A percentile compares a stretch with the other conserved stretches of the same genome.
phyloP scores from a whole-genome alignment of 2,888 invertebrate species.

The Stenoptilia bipunctidactyla region DNA sequence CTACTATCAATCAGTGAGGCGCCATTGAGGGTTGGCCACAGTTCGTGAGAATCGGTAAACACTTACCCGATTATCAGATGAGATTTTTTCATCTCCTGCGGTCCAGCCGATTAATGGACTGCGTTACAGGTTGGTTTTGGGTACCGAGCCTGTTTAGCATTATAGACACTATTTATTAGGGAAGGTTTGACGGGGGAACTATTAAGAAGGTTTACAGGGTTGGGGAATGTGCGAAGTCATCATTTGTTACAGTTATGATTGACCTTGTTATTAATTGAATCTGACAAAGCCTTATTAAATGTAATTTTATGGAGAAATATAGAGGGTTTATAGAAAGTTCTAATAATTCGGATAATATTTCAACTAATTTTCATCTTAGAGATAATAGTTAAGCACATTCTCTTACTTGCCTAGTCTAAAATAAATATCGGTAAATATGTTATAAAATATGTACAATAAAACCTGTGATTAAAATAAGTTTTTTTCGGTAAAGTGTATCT shows the following conservation, averaged over 20 bases:
- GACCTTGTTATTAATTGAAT: neutral
- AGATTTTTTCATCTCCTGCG: constrained; percentile 60
- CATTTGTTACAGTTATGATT: constrained; percentile 13
- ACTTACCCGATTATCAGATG: constrained; percentile 68
- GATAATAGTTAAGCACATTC: too few species aligned
- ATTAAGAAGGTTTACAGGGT: constrained; percentile 38
- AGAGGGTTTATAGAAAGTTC: too few species aligned
- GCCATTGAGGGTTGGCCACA: constrained; percentile 67
- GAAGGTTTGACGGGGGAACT: constrained; percentile 52
- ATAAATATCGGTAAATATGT: too few species aligned
- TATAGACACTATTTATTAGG: constrained; percentile 54
- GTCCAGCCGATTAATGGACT: constrained; percentile 68
- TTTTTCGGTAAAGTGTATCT: too few species aligned
- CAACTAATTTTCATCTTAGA: too few species aligned
- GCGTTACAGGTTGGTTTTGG: constrained; percentile 64
- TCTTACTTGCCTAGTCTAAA: too few species aligned
- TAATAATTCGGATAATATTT: too few species aligned
- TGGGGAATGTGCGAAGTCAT: constrained; percentile 34
- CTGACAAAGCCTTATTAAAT: too few species aligned
- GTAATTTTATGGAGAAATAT: too few species aligned
- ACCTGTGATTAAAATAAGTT: too few species aligned
- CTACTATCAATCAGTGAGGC: constrained; percentile 69
- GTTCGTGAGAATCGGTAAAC: constrained; percentile 70
- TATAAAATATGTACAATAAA: too few species aligned
- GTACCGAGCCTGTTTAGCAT: constrained; percentile 48